Base-by-base conservation (phyloP, 2,888 invertebrate genomes). In the Iselma pallidipennis region DNA sequence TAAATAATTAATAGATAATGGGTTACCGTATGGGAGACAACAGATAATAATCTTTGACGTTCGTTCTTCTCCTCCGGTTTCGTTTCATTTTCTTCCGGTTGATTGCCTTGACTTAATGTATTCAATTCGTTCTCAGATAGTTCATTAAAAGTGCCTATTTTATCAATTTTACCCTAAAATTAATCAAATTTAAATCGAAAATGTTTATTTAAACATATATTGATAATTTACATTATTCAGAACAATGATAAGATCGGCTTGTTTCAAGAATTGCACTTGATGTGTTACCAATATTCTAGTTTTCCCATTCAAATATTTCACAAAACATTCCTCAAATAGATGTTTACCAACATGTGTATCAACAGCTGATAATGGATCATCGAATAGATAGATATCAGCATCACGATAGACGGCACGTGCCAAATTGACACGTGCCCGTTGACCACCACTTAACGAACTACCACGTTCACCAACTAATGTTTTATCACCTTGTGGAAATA, bases 221-320 rank as follows among this genome's bases (percentile, higher is more conserved):
- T 14, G 9, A 7, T 2, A 28, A 68, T 73, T 74, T 65, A 75
- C 91, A 78, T 90, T 88, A 59, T 87, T 85, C 28, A 92, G 76
- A 52, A 91, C 84, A 65, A 91, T 78, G 58, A 91, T 85, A 61
- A 85, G 83, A 78, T 91, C 88, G 0, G 88, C 90, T 21, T 84
- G 76, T 70, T 87, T 87, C 45, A 91, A 83, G 73, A 90, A 91
- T 75, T 95, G 94, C 48, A 93, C 82, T 77, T 95, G 94, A 80
- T 95, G 94, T 0, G 95, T 95, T 61, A 93, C 91, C 14, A 95
- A 85, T 67, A 95, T 86, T 37, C 91, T 84, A 0, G 92, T 91
- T 75, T 89, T 87, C 63, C 87, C 82, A 6, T 82, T 80, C 65
- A 86, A 74, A 62, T 83, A 82, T 2, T 83, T 82, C 14, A 81